phyloP scores from a whole-genome alignment of 1,140 invertebrate species.

The Brachionus calyciflorus region DNA sequence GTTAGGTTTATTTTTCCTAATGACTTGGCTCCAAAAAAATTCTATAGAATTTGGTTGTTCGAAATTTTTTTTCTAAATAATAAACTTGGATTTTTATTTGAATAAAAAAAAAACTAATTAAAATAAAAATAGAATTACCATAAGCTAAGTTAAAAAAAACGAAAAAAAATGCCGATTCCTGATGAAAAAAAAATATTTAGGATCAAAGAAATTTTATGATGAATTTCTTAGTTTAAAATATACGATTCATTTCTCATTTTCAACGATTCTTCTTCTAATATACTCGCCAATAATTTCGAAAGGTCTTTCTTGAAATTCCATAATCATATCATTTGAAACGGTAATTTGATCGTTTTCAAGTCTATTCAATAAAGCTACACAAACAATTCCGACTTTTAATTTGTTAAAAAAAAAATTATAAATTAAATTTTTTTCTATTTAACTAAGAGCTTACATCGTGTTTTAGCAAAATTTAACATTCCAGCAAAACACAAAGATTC shows the following conservation, averaged over 20 bases:
- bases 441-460: slow-evolving; percentile 57
- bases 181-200: too few species aligned
- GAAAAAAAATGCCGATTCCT: too few species aligned
- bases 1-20: too few species aligned
- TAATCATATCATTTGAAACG: slow-evolving; percentile 76
- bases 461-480: slow-evolving; percentile 86
- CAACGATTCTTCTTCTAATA: slow-evolving; percentile 10
- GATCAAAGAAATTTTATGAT: too few species aligned
- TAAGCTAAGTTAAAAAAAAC: too few species aligned
- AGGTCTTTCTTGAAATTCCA: slow-evolving; percentile 88
- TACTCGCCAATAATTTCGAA: slow-evolving; percentile 67
- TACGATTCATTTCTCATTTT: slow-evolving; percentile 18
- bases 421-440: background rate
- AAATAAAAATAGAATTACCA: too few species aligned
- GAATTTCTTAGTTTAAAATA: too few species aligned
- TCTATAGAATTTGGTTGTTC: too few species aligned
- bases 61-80: too few species aligned
- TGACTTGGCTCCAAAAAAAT: too few species aligned
- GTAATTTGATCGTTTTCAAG: slow-evolving; percentile 86
- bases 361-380: slow-evolving; percentile 86
- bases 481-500: slow-evolving; percentile 87
- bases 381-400: slow-evolving; percentile 76
- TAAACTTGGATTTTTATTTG: too few species aligned
- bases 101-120: too few species aligned
- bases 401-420: background rate